These are phyloP conservation scores for Syrista parreyssii DNA, from an alignment of 2,888 invertebrate genomes.

Conservation along the genomic window DNA sequence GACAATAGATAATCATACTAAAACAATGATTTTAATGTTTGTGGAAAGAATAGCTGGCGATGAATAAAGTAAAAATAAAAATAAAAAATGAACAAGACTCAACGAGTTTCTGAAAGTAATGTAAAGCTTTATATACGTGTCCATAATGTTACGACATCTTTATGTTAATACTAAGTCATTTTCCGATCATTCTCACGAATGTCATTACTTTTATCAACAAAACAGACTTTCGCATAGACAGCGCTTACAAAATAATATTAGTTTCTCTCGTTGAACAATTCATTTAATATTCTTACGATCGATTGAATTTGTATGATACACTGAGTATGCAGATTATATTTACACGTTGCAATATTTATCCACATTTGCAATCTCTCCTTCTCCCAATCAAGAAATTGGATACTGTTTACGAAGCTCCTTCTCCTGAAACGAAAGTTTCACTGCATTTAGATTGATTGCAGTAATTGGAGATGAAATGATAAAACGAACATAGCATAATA, in stretches of 20 bases:
- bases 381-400: slow-evolving; percentile 28
- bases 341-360: neutral
- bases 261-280: neutral
- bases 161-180: neutral
- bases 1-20: neutral
- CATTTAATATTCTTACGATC: neutral
- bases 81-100: neutral
- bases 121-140: neutral
- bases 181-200: too few relatives aligned
- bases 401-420: slow-evolving; percentile 22
- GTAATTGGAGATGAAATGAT: neutral
- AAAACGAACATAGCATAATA: neutral
- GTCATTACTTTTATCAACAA: neutral
- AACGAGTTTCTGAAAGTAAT: neutral
- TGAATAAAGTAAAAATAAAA: neutral
- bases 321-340: slow-evolving; percentile 1
- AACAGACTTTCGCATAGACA: neutral
- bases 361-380: slow-evolving; percentile 12
- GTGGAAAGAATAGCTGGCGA: neutral
- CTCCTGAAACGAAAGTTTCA: slow-evolving; percentile 34
- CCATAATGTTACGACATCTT: neutral
- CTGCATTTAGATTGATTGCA: neutral
- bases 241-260: neutral
- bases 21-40: neutral
- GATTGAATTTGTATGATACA: neutral